Evolutionary conservation across 2,888 invertebrate genomes (phyloP).

Genomic region (Heliconius ethilla): DNA sequence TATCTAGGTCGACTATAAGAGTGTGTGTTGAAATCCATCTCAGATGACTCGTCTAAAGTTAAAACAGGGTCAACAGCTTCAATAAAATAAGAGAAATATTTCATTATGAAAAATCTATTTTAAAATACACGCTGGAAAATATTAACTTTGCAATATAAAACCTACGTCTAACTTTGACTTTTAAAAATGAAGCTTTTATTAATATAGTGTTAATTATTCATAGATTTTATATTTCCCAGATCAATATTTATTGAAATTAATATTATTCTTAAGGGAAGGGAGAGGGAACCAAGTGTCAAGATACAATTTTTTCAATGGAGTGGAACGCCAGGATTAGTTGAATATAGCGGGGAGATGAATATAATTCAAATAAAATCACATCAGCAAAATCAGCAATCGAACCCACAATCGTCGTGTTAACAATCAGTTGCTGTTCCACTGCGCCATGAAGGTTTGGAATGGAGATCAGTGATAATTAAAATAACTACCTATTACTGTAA

Average conservation of each 20-base stretch:
- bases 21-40: conserved; percentile 16
- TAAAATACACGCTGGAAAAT: neutral
- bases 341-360: fast-evolving
- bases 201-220: no score
- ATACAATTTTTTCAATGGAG: neutral
- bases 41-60: conserved; percentile 18
- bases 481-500: neutral
- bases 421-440: neutral
- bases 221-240: neutral
- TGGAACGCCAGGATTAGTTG: no score
- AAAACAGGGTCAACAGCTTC: conserved; percentile 8
- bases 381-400: no score
- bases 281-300: neutral
- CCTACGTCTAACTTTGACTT: neutral
- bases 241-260: neutral
- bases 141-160: conserved; percentile 4
- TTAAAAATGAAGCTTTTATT: neutral
- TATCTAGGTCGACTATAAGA: conserved; percentile 14
- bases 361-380: no score
- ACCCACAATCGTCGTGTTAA: neutral
- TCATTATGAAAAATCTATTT: conserved; percentile 12
- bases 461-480: neutral
- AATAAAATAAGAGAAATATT: conserved; percentile 10
- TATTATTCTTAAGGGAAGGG: neutral
- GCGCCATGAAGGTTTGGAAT: neutral